A percentile compares a stretch with the other conserved stretches of the same genome.
Conservation (phyloP, 2,113 vertebrate species). For the Plestiodon gilberti region DNA sequence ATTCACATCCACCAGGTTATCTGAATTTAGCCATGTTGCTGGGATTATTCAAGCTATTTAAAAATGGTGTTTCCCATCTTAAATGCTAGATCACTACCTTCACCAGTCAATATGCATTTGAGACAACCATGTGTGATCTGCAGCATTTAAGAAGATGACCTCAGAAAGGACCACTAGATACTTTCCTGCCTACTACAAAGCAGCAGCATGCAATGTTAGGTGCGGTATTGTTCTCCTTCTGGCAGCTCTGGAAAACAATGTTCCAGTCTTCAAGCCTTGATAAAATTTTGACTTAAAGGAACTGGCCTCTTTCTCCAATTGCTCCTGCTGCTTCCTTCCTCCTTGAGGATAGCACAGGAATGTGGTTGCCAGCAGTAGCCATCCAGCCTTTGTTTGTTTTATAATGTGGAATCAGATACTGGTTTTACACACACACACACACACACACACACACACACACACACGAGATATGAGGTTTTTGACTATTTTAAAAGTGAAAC, state of each 20-base stretch:
- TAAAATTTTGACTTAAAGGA: constrained; percentile 54
- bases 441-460: no score
- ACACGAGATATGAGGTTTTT: constrained; percentile 68
- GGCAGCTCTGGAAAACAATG: constrained; percentile 34
- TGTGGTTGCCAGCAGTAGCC: constrained; percentile 11
- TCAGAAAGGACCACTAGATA: not conserved
- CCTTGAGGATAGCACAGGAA: constrained; percentile 13
- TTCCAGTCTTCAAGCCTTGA: constrained; percentile 45
- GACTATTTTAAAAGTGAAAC: constrained; percentile 70
- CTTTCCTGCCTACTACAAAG: not conserved
- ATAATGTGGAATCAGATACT: constrained; percentile 55
- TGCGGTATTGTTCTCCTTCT: not conserved
- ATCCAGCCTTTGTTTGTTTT: constrained; percentile 58
- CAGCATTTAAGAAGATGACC: not conserved
- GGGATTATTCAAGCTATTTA: not conserved
- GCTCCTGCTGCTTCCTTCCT: not conserved
- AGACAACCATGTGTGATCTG: not conserved
- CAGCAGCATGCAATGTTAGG: no score
- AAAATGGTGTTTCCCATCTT: not conserved
- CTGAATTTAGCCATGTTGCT: not conserved
- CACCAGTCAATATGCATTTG: not conserved
- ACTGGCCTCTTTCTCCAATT: constrained; percentile 54
- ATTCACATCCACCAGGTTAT: not conserved
- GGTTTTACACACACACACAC: no score
- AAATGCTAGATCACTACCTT: not conserved